Conservation (phyloP, 1,140 invertebrate genomes). For the Sarcophaga bullata region DNA sequence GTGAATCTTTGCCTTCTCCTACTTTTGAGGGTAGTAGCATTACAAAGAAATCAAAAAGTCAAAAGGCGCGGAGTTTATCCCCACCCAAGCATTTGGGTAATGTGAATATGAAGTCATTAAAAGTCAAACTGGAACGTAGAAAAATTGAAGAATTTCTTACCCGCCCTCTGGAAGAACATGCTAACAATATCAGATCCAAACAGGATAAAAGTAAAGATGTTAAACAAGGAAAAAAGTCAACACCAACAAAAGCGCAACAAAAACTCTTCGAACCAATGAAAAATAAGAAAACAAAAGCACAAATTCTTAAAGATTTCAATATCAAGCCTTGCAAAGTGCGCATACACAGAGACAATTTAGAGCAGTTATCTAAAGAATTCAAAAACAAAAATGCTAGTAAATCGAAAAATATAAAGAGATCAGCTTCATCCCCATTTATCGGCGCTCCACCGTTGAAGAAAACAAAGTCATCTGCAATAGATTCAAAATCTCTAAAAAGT, state of each 20-base stretch:
- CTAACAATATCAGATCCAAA: conserved; percentile 23
- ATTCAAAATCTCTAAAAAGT: not conserved
- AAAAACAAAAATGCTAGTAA: not conserved
- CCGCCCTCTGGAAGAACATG: not conserved
- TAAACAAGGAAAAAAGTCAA: conserved; percentile 21
- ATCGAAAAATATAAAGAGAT: not conserved
- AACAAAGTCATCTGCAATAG: not conserved
- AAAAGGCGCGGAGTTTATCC: conserved; percentile 42
- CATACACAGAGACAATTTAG: conserved; percentile 40
- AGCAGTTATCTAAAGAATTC: conserved; percentile 34
- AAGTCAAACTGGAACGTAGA: conserved; percentile 42
- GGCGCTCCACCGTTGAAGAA: not conserved
- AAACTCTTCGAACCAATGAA: conserved; percentile 42
- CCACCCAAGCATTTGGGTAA: conserved; percentile 26
- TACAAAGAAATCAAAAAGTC: conserved; percentile 1
- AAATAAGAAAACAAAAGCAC: not conserved
- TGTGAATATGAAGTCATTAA: conserved; percentile 28
- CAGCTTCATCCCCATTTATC: not conserved
- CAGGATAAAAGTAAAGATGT: not conserved
- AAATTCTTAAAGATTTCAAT: conserved; percentile 35
- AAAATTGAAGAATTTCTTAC: conserved; percentile 38
- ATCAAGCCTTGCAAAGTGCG: conserved; percentile 42
- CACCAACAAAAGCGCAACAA: conserved; percentile 46
- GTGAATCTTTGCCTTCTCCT: conserved; percentile 43
- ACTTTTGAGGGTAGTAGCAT: not conserved